A percentile compares a stretch with the other conserved stretches of the same genome.
phyloP scores from a whole-genome alignment of 2,113 vertebrate species.

The Orientallactaga bullata region DNA sequence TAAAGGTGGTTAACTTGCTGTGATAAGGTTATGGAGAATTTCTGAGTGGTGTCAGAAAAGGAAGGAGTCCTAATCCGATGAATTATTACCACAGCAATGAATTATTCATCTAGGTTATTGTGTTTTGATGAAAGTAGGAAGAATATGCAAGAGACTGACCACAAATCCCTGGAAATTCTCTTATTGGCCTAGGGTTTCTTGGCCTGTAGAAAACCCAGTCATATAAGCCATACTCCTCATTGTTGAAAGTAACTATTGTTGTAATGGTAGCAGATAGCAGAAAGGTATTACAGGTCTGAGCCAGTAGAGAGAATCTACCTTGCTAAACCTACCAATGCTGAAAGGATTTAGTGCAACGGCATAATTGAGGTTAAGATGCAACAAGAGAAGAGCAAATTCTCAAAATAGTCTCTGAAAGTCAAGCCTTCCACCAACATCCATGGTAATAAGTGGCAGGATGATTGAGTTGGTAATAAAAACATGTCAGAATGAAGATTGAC shows the following conservation, averaged over 20 bases:
- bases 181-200: neutral
- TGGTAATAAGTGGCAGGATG: neutral
- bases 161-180: slow-evolving; percentile 22
- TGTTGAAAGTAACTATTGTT: neutral
- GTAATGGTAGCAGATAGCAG: neutral
- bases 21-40: slow-evolving; percentile 13
- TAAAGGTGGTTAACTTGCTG: neutral
- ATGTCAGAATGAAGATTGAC: neutral
- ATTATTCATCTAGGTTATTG: slow-evolving; percentile 32
- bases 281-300: neutral
- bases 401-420: neutral
- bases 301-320: neutral
- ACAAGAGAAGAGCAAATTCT: neutral
- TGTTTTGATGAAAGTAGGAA: neutral
- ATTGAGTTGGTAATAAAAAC: slow-evolving; percentile 47
- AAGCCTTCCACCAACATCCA: neutral
- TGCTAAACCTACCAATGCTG: neutral
- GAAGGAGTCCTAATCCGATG: neutral
- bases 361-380: neutral
- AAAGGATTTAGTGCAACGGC: neutral
- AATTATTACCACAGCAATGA: neutral
- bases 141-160: neutral
- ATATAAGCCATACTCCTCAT: neutral
- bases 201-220: neutral
- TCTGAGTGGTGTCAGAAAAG: slow-evolving; percentile 40